Evolutionary conservation across 2,797 vertebrate genomes (phyloP).

Genomic region (Acipenser transmontanus): DNA sequence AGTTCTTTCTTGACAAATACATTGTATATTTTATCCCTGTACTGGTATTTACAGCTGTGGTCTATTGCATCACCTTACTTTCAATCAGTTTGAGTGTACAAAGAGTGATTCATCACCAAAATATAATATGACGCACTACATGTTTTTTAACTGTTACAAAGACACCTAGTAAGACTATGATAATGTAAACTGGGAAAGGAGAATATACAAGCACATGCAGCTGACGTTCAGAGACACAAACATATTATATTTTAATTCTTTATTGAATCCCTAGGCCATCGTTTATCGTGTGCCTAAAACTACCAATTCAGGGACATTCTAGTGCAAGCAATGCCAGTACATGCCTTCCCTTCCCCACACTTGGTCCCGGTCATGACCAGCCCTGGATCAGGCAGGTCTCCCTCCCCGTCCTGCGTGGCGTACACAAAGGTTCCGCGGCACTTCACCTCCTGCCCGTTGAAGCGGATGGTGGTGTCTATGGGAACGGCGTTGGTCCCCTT

Average conservation of each 20-base stretch:
- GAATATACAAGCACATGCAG: too few relatives aligned
- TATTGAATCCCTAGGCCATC: background rate
- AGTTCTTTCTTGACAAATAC: constrained; percentile 12
- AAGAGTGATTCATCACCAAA: too few relatives aligned
- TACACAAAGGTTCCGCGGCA: constrained; percentile 82
- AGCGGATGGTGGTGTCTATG: constrained; percentile 76
- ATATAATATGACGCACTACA: too few relatives aligned
- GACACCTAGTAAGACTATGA: background rate
- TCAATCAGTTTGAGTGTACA: too few relatives aligned
- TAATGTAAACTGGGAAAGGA: too few relatives aligned
- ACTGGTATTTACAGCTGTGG: too few relatives aligned
- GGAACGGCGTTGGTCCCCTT: constrained; percentile 73
- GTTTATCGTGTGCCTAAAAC: background rate
- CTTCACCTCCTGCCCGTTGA: constrained; percentile 68
- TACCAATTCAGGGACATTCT: background rate
- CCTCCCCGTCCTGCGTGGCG: constrained; percentile 67
- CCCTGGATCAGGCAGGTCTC: constrained; percentile 74
- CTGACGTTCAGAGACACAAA: background rate
- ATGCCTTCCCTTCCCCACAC: constrained; percentile 81
- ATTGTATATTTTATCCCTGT: too few relatives aligned
- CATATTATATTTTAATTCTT: background rate
- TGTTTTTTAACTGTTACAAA: background rate
- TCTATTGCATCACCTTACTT: too few relatives aligned
- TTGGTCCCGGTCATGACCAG: constrained; percentile 87
- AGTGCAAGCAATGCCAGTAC: constrained; percentile 14